Percentiles rank a stretch among this genome's conserved stretches.
Evolutionary conservation across 2,888 invertebrate genomes (phyloP).

Genomic region (Gastrophysa polygoni): DNA sequence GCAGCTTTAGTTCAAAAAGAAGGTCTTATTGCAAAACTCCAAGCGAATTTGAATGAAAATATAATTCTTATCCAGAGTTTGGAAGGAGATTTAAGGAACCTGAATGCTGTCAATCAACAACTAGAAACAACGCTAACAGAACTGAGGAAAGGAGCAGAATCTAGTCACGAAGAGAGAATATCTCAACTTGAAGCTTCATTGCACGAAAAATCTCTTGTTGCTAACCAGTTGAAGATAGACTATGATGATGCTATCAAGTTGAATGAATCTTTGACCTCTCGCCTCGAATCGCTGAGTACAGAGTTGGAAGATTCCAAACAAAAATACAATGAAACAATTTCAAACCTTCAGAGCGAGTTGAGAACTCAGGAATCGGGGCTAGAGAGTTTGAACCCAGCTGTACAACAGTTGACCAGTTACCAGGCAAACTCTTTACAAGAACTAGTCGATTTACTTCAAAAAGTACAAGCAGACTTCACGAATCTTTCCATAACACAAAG

Average conservation of each 20-base stretch:
- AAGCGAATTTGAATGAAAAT: constrained; percentile 7
- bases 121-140: constrained; percentile 5
- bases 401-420: constrained; percentile 15
- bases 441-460: constrained; percentile 6
- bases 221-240: constrained; percentile 30
- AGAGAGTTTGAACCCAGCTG: constrained; percentile 1
- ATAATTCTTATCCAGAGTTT: constrained; percentile 11
- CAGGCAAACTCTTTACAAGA: constrained; percentile 6
- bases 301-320: constrained; percentile 36
- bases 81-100: background rate
- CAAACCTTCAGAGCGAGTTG: constrained; percentile 11
- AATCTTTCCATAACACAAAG: background rate
- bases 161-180: background rate
- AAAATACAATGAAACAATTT: constrained; percentile 27
- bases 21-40: constrained; percentile 10
- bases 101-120: constrained; percentile 2
- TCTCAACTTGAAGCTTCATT: constrained; percentile 7
- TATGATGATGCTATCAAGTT: constrained; percentile 31
- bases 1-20: constrained; percentile 17
- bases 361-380: background rate
- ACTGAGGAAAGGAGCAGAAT: background rate
- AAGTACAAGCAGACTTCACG: background rate
- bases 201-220: constrained; percentile 9
- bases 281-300: constrained; percentile 46
- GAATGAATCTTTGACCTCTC: constrained; percentile 44